Evolutionary conservation across 2,113 vertebrate species (phyloP).

Genomic region (Misgurnus mizolepis): DNA sequence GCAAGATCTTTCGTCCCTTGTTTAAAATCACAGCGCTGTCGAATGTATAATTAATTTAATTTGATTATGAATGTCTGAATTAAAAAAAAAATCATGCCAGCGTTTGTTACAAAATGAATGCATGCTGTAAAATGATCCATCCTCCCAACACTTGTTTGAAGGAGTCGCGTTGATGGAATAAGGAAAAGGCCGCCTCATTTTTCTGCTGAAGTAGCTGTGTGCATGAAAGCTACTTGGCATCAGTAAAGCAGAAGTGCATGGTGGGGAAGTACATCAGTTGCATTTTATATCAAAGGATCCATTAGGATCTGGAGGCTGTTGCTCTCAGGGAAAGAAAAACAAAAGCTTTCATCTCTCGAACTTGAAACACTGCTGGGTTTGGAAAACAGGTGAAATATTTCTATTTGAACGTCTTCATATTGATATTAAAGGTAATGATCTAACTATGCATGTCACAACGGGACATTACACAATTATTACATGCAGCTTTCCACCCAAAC

Average conservation of each 20-base stretch:
- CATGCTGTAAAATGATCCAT: no score
- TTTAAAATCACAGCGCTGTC: neutral
- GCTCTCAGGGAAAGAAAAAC: neutral
- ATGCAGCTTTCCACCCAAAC: neutral
- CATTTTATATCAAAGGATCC: slow-evolving; percentile 19
- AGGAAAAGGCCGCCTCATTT: neutral
- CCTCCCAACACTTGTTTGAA: neutral
- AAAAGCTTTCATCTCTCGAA: slow-evolving; percentile 2
- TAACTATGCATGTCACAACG: neutral
- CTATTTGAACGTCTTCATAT: neutral
- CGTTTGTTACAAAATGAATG: neutral
- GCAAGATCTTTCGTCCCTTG: neutral
- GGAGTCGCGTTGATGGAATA: neutral
- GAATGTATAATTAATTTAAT: neutral
- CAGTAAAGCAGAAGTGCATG: neutral
- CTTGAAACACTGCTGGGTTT: neutral
- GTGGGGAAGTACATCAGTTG: neutral
- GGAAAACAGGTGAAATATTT: neutral
- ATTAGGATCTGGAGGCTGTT: neutral
- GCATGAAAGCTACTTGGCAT: neutral
- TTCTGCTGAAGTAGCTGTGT: neutral
- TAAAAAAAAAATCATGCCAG: neutral
- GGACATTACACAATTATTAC: neutral
- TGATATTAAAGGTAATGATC: neutral
- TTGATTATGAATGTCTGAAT: neutral